Base-by-base conservation (phyloP, 2,113 vertebrate genomes). In the Polyodon spathula region DNA sequence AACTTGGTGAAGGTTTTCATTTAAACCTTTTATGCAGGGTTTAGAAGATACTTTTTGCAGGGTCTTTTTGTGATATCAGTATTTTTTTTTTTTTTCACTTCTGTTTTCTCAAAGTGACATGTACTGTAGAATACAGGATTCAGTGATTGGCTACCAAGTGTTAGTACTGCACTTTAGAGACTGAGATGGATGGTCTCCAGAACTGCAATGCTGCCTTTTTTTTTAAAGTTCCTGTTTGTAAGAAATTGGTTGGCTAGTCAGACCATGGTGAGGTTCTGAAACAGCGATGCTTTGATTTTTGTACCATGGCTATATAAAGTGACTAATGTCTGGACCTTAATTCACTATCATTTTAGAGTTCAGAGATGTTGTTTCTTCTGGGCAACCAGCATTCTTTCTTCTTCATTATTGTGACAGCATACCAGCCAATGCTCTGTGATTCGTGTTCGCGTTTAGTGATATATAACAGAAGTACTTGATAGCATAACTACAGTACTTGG, bases 271-370 rank as follows among this genome's bases (percentile, higher is more conserved):
- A 67, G 68, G 64, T 71, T 70, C 70, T 68, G 63, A 71, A 78
- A 70, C 66, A 73, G 73, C 72, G 68, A 70, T 62, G 60, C 63
- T 86, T 85, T 86, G 83, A 85, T 85, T 87, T 86, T 82, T 66
- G 77, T 83, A 82, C 79, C 84, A 83, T 51, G 59, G 66, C 71
- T 79, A 77, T 74, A 82, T 83, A 81, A 78, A 78, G 80, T 83
- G 84, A 87, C 85, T 83, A 82, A 87, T 87, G 81, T 56, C 68
- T 68, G 16, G 73, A 79, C 75, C 78, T 78, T 71, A 71, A 78
- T 74, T 84, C 70, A 69, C 58, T 78, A 69, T 81, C 72, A 81
- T 81, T 81, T 80, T 74, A 68, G 68, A n/a, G n/a, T n/a, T n/a
- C n/a, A n/a, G n/a, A n/a, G n/a, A n/a, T n/a, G n/a, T n/a, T n/a